A percentile compares a stretch with the other conserved stretches of the same genome.
Evolutionary conservation across 2,113 vertebrate species (phyloP).

Genomic region (Brienomyrus brachyistius): DNA sequence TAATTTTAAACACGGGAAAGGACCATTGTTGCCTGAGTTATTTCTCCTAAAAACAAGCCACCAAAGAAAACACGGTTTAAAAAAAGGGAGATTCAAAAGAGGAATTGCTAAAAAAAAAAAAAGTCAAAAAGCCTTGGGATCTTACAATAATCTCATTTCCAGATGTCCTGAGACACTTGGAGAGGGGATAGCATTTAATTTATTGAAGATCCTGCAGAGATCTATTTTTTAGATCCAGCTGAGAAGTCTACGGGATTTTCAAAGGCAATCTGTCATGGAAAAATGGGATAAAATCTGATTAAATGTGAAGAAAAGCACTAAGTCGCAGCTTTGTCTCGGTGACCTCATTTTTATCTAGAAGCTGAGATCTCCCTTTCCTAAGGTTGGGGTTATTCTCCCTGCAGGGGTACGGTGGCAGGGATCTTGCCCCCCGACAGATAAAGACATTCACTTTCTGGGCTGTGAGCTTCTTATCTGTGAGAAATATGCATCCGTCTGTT

Average conservation of each 20-base stretch:
- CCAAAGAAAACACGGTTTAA: background rate
- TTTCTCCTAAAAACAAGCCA: background rate
- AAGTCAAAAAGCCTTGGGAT: background rate
- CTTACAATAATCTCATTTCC: background rate
- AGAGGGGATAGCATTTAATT: background rate
- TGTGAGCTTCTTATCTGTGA: background rate
- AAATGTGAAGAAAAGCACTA: background rate
- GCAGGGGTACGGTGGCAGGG: background rate
- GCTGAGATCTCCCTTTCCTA: background rate
- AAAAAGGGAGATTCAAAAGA: background rate
- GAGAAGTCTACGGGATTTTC: background rate
- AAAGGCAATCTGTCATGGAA: background rate
- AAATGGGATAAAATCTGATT: constrained; percentile 7
- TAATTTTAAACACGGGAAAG: background rate
- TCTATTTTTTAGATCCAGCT: constrained; percentile 10
- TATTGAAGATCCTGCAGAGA: background rate
- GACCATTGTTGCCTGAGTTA: background rate
- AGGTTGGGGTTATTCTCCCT: background rate
- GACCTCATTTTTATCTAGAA: background rate
- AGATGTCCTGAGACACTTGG: constrained; percentile 1
- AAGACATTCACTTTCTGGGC: background rate
- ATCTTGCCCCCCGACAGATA: background rate
- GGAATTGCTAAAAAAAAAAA: background rate
- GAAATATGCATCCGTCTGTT: constrained; percentile 4
- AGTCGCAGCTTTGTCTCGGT: background rate